Evolutionary conservation across 2,113 vertebrate genomes (phyloP), one percentile per base, ranked within the genome.

Genomic region (Desmodus rotundus): DNA sequence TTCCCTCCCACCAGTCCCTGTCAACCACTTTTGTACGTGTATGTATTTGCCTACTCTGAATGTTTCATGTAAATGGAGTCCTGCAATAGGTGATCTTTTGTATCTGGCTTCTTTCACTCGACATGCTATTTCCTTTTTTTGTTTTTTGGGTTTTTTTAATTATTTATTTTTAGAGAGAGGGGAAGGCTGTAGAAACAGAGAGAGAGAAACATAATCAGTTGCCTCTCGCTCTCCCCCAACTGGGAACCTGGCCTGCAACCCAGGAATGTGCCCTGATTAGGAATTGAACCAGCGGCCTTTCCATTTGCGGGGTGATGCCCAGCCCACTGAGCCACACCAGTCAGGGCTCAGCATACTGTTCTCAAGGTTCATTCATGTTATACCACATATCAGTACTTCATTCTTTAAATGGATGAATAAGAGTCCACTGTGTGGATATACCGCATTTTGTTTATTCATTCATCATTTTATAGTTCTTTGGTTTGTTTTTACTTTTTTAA

Each of bases 361-460:
- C 73, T 89, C 68, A 95, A 45, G 36, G 50, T 61, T 91, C 45
- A 77, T 96, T 26, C 74, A 90, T 87, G 50, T 93, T 90, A 61
- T 15, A 81, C 24, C 58, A 61, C 58, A 61, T 61, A 61, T 61
- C 24, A 61, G 24, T 61, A 61, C 58, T 61, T 61, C 58, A 61
- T 28, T 74, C 58, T 87, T 94, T 90, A 78, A 89, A 43, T 82
- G 41, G 56, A 45, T 86, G 31, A 93, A 47, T 76, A 92, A 16
- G 92, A 92, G 50, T 80, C 33, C 52, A 33, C 58, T 78, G 38
- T 87, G 16, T 67, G 26, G 38, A 80, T 86, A 70, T 85, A 31
- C 47, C 47, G 38, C 15, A 58, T 88, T 61, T 26, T 61, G 58
- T 93, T 91, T 87, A 47, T 90, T 54, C 2, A 68, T 54, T 88